Conservation (phyloP, 1,140 invertebrate genomes). For the Drosophila nikananu region DNA sequence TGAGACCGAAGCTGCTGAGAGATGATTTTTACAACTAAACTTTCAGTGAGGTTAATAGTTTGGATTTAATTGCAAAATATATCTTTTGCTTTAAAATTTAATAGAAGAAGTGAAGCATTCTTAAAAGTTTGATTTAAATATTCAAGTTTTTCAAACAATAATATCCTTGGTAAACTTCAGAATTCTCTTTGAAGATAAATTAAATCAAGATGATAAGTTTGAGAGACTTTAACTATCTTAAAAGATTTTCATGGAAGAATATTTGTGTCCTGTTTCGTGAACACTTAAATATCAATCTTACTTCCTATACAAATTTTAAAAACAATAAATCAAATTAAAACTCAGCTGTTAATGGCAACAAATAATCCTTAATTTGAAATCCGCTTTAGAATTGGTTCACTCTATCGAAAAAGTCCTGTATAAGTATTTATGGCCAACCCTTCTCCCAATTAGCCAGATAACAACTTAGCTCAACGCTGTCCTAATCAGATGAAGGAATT, state of each 20-base stretch:
- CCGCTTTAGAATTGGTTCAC: no score
- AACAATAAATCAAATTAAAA: background rate
- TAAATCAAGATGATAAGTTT: background rate
- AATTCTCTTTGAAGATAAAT: background rate
- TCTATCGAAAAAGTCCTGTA: background rate
- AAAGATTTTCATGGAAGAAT: accelerated
- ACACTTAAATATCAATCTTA: no score
- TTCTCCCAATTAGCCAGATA: conserved; percentile 24
- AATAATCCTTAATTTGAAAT: no score
- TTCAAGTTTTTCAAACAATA: background rate
- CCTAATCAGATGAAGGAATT: conserved; percentile 27
- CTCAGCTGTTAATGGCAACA: background rate
- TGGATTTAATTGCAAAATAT: background rate
- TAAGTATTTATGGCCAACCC: background rate
- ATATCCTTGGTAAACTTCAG: background rate
- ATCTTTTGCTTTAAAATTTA: background rate
- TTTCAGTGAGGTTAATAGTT: background rate
- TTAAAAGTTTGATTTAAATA: background rate
- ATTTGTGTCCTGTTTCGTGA: background rate
- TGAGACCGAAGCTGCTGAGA: background rate
- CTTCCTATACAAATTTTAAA: background rate
- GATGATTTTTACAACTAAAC: background rate
- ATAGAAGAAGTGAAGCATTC: no score
- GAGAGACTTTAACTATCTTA: background rate
- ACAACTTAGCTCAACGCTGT: background rate